Base-by-base conservation (phyloP, 2,888 invertebrate genomes). In the Thera britannica region DNA sequence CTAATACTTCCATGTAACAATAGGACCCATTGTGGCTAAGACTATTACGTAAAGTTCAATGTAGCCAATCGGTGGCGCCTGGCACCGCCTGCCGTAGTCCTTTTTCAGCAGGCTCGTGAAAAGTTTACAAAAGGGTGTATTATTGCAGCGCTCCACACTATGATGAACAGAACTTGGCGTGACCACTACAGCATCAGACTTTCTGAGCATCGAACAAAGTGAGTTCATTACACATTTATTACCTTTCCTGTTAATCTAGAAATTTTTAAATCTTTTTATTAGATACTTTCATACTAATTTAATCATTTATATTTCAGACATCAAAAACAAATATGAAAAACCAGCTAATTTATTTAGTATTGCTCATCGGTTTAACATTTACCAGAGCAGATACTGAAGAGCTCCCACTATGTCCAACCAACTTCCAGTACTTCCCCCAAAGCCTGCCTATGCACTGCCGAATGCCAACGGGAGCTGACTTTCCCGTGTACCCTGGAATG, bases 391-490 rank as follows among this genome's bases (percentile, higher is more conserved):
- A 81, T n/a, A 81, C 76, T n/a, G 74, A 85, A 8, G 80, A 83
- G 2, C 78, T 93, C 44, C 93, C 93, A 5, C 62, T 83, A 77
- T 93, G 93, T 73, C 93, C 93, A 1, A 85, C 86, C 2, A 83
- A 85, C 54, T 75, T 90, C 46, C 81, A 87, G 55, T 92, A 75
- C 73, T 87, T 92, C 36, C 93, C 93, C 23, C 92, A 92, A 78
- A 84, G 79, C 55, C 78, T 93, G 12, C 93, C 93, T 0, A 89
- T 93, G 92, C 93, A 93, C 74, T 93, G 93, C 67, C 85, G 90
- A n/a, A 82, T 92, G 88, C 87, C 89, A 35, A 78, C 78, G 7
- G 80, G 70, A 56, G 73, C 75, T 12, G 74, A 79, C 7, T 62
- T 67, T 4, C 67, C 67, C 1, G 48, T 60, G 6, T 67, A 68